Evolutionary conservation across 2,113 vertebrate species (phyloP).

Genomic region (Sphyrna mokarran): DNA sequence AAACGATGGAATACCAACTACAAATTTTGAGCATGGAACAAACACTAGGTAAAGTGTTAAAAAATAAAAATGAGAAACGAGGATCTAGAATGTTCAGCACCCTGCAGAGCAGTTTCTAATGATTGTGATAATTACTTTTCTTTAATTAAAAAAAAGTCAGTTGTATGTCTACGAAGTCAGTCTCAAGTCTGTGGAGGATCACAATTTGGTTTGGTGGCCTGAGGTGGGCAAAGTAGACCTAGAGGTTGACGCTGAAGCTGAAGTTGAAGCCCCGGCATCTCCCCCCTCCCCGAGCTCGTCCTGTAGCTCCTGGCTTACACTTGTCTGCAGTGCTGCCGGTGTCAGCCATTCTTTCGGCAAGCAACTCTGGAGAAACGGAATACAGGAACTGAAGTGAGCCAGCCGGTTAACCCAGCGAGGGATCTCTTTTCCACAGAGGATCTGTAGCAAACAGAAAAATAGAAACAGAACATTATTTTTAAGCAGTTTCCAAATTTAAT

Average conservation of each 20-base stretch:
- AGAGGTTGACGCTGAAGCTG: constrained; percentile 59
- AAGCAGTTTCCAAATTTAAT: not conserved
- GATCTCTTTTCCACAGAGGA: constrained; percentile 93
- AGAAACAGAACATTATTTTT: not conserved
- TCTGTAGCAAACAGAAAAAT: constrained; percentile 53
- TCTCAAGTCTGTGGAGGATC: constrained; percentile 45
- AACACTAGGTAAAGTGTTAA: constrained; percentile 38
- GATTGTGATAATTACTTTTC: not conserved
- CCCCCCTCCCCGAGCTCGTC: constrained; percentile 88
- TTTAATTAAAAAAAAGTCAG: constrained; percentile 9
- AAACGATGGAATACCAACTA: constrained; percentile 51
- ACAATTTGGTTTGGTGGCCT: constrained; percentile 80
- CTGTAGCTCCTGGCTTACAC: constrained; percentile 93
- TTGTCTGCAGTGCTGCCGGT: constrained; percentile 91
- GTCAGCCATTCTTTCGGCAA: constrained; percentile 97
- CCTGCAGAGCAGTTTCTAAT: constrained; percentile 23
- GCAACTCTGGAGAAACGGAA: constrained; percentile 97
- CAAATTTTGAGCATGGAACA: constrained; percentile 67
- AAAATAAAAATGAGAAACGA: constrained; percentile 41
- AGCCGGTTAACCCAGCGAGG: constrained; percentile 97
- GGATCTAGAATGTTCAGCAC: constrained; percentile 44
- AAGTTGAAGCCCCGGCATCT: constrained; percentile 74
- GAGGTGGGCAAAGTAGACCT: constrained; percentile 61
- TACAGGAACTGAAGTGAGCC: constrained; percentile 98
- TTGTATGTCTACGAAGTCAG: constrained; percentile 23